Percentiles rank a stretch among this genome's conserved stretches.
phyloP scores from a whole-genome alignment of 2,888 invertebrate species.

The Cephus pygmeus region DNA sequence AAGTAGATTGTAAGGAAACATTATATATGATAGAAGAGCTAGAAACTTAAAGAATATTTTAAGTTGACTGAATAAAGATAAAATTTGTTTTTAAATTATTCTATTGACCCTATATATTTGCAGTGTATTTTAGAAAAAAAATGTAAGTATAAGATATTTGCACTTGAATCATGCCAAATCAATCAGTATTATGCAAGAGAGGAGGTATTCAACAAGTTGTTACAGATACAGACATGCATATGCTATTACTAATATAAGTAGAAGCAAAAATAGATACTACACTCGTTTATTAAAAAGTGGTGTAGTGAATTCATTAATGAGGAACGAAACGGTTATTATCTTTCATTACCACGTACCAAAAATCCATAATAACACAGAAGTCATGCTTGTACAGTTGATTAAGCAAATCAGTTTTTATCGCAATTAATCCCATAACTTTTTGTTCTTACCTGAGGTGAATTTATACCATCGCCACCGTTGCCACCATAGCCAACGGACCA shows the following conservation, averaged over 20 bases:
- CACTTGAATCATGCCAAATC: neutral
- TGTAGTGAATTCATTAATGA: neutral
- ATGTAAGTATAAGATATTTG: neutral
- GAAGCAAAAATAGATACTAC: neutral
- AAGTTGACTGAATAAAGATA: neutral
- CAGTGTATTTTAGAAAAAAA: neutral
- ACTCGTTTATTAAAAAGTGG: neutral
- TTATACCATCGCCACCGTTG: conserved; percentile 44
- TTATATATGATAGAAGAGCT: neutral
- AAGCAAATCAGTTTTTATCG: neutral
- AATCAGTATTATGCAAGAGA: conserved; percentile 29
- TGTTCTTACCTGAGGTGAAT: conserved; percentile 57
- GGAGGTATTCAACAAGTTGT: conserved; percentile 64
- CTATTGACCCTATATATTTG: neutral
- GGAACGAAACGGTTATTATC: neutral
- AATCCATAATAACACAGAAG: neutral
- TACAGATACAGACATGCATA: conserved; percentile 44
- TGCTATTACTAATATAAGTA: neutral
- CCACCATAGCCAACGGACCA: conserved; percentile 49
- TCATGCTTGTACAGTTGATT: neutral
- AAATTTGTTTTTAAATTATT: neutral
- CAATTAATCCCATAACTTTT: neutral
- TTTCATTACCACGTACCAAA: neutral
- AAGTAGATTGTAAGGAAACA: neutral
- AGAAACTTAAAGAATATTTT: neutral